Evolutionary conservation across 2,888 invertebrate genomes (phyloP), one percentile per base, ranked within the genome.

Genomic region (Polydrusus pterygomalis): DNA sequence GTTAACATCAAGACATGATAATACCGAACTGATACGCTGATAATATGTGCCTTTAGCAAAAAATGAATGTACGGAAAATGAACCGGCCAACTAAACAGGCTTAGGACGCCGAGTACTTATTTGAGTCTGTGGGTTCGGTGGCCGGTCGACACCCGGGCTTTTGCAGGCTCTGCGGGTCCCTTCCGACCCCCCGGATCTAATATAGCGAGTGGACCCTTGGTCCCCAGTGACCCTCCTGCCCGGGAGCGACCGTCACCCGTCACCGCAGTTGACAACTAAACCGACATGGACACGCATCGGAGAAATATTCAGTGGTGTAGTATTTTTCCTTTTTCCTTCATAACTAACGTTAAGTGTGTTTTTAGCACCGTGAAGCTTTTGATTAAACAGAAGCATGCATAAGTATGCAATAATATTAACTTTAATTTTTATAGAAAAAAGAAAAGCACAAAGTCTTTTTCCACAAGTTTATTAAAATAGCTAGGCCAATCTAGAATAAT

Each of bases 31-130:
- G 5, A 3, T 25, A 25, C 25, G 25, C 25, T 25, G 25, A 25
- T n/a, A n/a, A n/a, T 10, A 34, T 25, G 25, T n/a, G 5, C 25
- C 30, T 1, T 2, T n/a, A 2, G 54, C n/a, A 54, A 60, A 60
- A 60, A 38, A 30, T 43, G 64, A 47, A 70, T 63, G 72, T 71
- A 77, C 68, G 70, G 58, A 71, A 40, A 68, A 67, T 65, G 82
- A 84, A 84, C 84, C 84, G 85, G 85, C 83, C 85, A 85, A 85
- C 84, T 85, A 86, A n/a, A 86, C 87, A 84, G 85, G 83, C 82
- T 84, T 82, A 83, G 84, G 83, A 84, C 83, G 85, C 77, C 80
- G 78, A 80, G 80, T 81, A 83, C 84, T 84, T 82, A 80, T 80
- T 85, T 84, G 84, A 83, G 84, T 83, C 83, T 83, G 81, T 83